Conservation (phyloP, 1,140 invertebrate genomes). For the Platyscapa corneri region DNA sequence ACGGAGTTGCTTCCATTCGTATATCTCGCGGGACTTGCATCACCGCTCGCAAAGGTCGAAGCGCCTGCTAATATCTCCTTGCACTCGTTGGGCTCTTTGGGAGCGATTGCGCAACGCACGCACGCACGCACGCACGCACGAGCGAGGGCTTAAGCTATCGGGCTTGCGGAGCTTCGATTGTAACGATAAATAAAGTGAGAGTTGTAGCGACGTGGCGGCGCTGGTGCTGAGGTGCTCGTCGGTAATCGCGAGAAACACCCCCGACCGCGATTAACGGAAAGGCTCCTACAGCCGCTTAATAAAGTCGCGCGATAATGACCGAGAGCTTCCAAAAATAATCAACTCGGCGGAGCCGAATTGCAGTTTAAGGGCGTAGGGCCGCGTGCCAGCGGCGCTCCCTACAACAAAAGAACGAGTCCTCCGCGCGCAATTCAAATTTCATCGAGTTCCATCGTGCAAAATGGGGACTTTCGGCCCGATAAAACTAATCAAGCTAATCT, state of each 20-base stretch:
- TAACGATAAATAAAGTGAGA: no score
- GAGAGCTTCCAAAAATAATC: conserved; percentile 34
- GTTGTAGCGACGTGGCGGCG: no score
- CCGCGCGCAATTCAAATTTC: conserved; percentile 45
- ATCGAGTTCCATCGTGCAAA: conserved; percentile 10
- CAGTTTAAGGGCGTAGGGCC: not conserved
- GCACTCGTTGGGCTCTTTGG: not conserved
- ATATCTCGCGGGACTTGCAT: not conserved
- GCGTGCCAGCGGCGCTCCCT: not conserved
- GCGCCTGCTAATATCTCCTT: not conserved
- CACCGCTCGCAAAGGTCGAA: not conserved
- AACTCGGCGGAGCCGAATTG: not conserved
- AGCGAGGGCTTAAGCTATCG: not conserved
- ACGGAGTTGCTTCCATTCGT: not conserved
- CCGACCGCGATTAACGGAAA: not conserved
- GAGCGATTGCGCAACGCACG: not conserved
- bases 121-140: no score
- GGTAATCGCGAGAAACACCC: not conserved
- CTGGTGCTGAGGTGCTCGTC: no score
- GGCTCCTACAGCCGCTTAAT: not conserved
- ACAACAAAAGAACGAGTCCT: conserved; percentile 21
- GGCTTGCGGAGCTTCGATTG: not conserved
- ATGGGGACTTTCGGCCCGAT: conserved; percentile 33
- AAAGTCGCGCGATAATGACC: conserved; percentile 26
- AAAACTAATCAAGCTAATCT: conserved; percentile 54